Conservation (phyloP, 2,888 invertebrate species). For the Camponotus fellah region DNA sequence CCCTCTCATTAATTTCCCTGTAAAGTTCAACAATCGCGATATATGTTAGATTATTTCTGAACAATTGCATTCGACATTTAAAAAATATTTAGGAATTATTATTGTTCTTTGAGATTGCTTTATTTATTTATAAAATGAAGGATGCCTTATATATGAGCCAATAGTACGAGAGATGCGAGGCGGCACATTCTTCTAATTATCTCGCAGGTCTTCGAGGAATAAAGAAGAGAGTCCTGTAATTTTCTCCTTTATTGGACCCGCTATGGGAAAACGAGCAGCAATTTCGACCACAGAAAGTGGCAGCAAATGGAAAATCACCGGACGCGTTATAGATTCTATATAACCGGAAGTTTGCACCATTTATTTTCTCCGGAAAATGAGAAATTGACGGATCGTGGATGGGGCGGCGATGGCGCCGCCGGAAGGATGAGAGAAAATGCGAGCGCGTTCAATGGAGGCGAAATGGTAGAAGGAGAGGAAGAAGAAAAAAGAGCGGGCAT, state of each 20-base stretch:
- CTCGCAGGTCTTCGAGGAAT: not conserved
- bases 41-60: conserved; percentile 32
- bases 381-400: conserved; percentile 72
- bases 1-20: conserved; percentile 36
- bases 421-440: conserved; percentile 24
- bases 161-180: not conserved
- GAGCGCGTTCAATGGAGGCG: conserved; percentile 16
- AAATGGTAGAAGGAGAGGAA: conserved; percentile 25
- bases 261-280: conserved; percentile 29
- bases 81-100: not conserved
- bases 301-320: conserved; percentile 56
- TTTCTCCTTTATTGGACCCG: conserved; percentile 8
- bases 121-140: conserved; percentile 15
- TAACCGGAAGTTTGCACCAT: conserved; percentile 57
- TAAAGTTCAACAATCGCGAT: conserved; percentile 31
- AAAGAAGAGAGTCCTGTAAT: conserved; percentile 10
- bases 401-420: conserved; percentile 56
- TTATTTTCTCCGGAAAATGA: conserved; percentile 75
- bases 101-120: not conserved
- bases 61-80: not conserved
- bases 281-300: conserved; percentile 4
- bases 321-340: conserved; percentile 41
- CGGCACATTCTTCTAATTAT: conserved; percentile 20
- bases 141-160: not conserved
- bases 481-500: conserved; percentile 46